Base-by-base conservation (phyloP, 2,888 invertebrate genomes). In the Encarsia formosa region DNA sequence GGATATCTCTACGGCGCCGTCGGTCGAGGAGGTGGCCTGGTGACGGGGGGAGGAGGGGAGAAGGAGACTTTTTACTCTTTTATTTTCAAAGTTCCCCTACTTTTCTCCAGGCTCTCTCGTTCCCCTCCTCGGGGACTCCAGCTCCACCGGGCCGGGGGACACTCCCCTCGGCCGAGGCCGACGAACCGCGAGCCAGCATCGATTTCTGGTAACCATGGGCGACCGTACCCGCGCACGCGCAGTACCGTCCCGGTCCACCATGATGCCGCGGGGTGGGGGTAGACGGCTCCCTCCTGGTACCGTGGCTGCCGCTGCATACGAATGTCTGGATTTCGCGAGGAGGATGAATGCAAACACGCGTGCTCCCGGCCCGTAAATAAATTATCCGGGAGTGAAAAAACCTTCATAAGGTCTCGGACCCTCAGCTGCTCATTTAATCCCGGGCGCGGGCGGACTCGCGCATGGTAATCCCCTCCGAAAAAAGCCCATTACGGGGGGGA, bases 121-220 rank as follows among this genome's bases (percentile, higher is more conserved):
- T 50, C 50, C 50, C 50, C 44, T 38, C 53, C 49, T 45, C 48
- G 24, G 41, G 37, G 44, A 9, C n/a, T n/a, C n/a, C n/a, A n/a
- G n/a, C n/a, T n/a, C n/a, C n/a, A n/a, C n/a, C n/a, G n/a, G n/a
- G n/a, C n/a, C n/a, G n/a, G n/a, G n/a, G n/a, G n/a, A n/a, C n/a
- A n/a, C n/a, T n/a, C n/a, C n/a, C n/a, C n/a, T n/a, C n/a, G n/a
- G n/a, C n/a, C n/a, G n/a, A n/a, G n/a, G n/a, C n/a, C n/a, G n/a
- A n/a, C 51, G 48, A 55, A 48, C 54, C 54, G 49, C 50, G 42
- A 19, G 49, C 38, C 44, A 31, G 48, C 55, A 55, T 55, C 55
- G 55, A 55, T 55, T 55, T 55, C 48, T 55, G 40, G 55, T 55
- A 23, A 44, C 48, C 55, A 48, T 19, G 55, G 48, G 54, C 24